Evolutionary conservation across 2,113 vertebrate species (phyloP).

Genomic region (Chlorodrepanis virens): DNA sequence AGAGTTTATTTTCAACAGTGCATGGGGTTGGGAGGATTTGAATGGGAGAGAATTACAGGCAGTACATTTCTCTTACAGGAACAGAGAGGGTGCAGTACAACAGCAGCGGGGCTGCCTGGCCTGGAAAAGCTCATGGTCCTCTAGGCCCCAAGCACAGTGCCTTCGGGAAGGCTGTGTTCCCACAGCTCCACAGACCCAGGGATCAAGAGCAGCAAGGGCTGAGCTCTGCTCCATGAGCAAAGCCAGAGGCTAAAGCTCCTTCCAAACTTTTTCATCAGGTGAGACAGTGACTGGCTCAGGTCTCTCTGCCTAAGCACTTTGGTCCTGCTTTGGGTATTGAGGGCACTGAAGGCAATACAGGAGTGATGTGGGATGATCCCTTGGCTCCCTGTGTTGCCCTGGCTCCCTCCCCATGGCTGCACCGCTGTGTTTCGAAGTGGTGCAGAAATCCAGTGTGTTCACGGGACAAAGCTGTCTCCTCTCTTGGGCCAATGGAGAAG

Average conservation of each 20-base stretch:
- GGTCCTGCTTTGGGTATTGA: neutral
- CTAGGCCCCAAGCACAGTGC: neutral
- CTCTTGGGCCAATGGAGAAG: neutral
- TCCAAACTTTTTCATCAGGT: neutral
- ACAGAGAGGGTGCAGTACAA: neutral
- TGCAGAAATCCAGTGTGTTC: neutral
- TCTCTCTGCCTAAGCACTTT: neutral
- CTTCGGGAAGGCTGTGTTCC: rapidly evolving
- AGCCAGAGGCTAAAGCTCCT: neutral
- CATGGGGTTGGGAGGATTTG: neutral
- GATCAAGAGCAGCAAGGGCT: neutral
- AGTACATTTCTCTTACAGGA: slow-evolving; percentile 3
- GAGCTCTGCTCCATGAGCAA: slow-evolving; percentile 15
- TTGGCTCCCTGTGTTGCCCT: neutral
- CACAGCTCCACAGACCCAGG: neutral
- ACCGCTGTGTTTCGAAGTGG: rapidly evolving
- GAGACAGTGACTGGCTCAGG: neutral
- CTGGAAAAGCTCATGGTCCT: neutral
- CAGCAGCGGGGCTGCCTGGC: neutral
- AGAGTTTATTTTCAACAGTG: slow-evolving; percentile 54
- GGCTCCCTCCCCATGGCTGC: neutral
- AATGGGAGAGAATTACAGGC: slow-evolving; percentile 5
- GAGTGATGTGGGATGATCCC: neutral
- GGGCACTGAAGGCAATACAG: neutral
- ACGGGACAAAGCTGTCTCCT: neutral